Evolutionary conservation across 2,113 vertebrate genomes (phyloP).

Genomic region (Alosa alosa): DNA sequence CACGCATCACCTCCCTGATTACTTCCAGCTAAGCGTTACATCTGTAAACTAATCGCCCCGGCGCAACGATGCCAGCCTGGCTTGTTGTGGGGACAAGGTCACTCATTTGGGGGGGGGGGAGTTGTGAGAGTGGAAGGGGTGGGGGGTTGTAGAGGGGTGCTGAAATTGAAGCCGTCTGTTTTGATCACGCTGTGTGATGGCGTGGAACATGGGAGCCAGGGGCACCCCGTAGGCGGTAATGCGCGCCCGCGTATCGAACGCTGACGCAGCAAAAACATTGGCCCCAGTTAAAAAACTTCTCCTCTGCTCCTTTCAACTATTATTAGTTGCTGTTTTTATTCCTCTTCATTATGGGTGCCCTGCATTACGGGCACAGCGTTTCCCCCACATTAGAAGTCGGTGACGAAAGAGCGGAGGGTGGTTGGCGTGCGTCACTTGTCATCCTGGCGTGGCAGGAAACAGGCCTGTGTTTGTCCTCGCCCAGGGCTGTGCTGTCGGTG

Average conservation of each 20-base stretch:
- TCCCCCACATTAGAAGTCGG: neutral
- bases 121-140: neutral
- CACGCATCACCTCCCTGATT: neutral
- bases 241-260: neutral
- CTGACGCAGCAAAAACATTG: neutral
- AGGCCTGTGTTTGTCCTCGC: neutral
- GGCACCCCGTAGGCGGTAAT: neutral
- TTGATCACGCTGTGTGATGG: neutral
- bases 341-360: neutral
- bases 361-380: neutral
- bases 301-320: neutral
- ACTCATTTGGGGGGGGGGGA: neutral
- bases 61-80: neutral
- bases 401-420: neutral
- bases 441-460: neutral
- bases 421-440: neutral
- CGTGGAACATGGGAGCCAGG: neutral
- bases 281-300: neutral
- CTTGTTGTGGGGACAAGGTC: neutral
- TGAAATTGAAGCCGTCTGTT: conserved; percentile 2
- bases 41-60: neutral
- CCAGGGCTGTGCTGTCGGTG: neutral
- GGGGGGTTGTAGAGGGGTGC: neutral
- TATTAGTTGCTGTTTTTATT: neutral
- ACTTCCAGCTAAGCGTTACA: neutral